A percentile compares a stretch with the other conserved stretches of the same genome.
phyloP scores from a whole-genome alignment of 2,113 vertebrate species.

The Willisornis vidua region DNA sequence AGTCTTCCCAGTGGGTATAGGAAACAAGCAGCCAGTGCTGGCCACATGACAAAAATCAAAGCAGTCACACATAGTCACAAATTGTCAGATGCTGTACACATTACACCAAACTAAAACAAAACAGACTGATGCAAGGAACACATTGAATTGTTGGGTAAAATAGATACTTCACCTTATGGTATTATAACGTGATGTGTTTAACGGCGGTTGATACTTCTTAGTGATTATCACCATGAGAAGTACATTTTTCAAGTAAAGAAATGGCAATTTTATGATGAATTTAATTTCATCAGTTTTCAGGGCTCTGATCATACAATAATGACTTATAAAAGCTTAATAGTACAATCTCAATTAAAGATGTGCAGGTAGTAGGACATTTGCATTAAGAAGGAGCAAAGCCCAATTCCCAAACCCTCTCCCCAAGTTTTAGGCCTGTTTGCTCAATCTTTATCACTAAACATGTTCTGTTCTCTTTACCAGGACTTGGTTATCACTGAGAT shows the following conservation, averaged over 20 bases:
- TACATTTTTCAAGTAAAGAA: background rate
- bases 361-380: background rate
- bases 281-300: background rate
- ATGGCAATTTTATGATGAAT: background rate
- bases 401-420: no score
- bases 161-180: background rate
- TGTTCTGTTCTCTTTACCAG: no score
- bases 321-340: background rate
- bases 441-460: no score
- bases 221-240: background rate
- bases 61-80: background rate
- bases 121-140: background rate
- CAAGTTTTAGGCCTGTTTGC: no score
- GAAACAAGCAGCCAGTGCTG: background rate
- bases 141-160: background rate
- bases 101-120: background rate
- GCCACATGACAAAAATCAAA: background rate
- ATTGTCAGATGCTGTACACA: background rate
- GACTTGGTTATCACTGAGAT: no score
- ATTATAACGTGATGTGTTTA: background rate
- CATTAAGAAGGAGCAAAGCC: no score
- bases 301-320: background rate
- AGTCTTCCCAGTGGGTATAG: background rate
- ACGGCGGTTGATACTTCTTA: background rate
- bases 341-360: slow-evolving; percentile 13